Percentiles rank a stretch among this genome's conserved stretches.
phyloP scores from a whole-genome alignment of 2,113 vertebrate genomes.

The Phaethornis superciliosus region DNA sequence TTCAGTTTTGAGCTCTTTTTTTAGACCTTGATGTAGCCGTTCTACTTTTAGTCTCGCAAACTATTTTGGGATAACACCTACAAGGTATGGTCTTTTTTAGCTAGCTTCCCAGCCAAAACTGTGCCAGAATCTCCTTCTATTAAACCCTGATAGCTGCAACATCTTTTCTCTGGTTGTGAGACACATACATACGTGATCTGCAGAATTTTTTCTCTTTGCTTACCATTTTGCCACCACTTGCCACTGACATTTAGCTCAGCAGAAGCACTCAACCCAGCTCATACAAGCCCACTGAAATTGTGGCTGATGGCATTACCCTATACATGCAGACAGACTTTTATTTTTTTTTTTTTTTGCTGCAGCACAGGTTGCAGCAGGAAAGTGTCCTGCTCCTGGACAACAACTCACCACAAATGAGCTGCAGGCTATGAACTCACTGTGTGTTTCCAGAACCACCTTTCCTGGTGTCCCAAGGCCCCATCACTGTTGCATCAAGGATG shows the following conservation, averaged over 20 bases:
- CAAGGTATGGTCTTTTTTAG: neutral
- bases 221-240: neutral
- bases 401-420: neutral
- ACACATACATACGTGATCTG: neutral
- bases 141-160: neutral
- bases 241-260: neutral
- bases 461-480: neutral
- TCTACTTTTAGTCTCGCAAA: neutral
- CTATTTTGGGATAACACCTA: neutral
- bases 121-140: neutral
- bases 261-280: neutral
- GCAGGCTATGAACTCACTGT: neutral
- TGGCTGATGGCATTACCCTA: neutral
- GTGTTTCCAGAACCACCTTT: neutral
- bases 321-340: neutral
- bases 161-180: neutral
- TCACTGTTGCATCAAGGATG: neutral
- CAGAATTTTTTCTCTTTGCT: neutral
- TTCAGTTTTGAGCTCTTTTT: slow-evolving; percentile 1
- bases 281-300: neutral
- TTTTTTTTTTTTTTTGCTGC: neutral
- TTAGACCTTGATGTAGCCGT: neutral
- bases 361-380: neutral
- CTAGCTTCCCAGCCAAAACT: neutral
- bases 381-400: neutral